Evolutionary conservation across 2,888 invertebrate species (phyloP).

Genomic region (Epinotia nisella): DNA sequence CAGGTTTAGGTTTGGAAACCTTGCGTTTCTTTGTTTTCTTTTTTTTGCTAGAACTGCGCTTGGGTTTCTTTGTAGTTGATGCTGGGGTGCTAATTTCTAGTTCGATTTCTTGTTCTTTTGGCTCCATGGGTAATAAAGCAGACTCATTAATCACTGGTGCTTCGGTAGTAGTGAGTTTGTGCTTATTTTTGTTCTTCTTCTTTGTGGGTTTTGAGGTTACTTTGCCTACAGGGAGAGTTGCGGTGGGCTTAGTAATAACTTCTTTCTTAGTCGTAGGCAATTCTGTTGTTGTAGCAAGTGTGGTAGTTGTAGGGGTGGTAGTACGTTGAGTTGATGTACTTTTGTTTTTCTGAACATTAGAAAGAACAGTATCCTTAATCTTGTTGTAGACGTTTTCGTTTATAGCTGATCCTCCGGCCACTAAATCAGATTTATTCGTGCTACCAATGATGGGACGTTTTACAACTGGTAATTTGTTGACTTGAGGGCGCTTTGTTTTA

Average conservation of each 20-base stretch:
- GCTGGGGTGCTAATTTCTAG: constrained; percentile 78
- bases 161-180: constrained; percentile 61
- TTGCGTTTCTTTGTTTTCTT: constrained; percentile 86
- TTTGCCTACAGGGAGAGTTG: constrained; percentile 55
- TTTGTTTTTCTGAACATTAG: constrained; percentile 82
- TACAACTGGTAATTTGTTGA: constrained; percentile 60
- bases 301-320: constrained; percentile 58
- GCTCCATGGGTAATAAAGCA: constrained; percentile 76
- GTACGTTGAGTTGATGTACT: constrained; percentile 60
- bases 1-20: constrained; percentile 75
- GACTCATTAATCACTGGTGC: constrained; percentile 68
- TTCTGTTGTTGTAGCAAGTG: constrained; percentile 60
- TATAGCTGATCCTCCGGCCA: constrained; percentile 78
- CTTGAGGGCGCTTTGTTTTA: constrained; percentile 71
- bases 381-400: constrained; percentile 84
- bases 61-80: constrained; percentile 79
- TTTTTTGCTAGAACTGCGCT: constrained; percentile 78
- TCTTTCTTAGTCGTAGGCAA: constrained; percentile 62
- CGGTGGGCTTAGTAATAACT: constrained; percentile 57
- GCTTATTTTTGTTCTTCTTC: constrained; percentile 76
- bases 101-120: constrained; percentile 80
- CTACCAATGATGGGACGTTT: constrained; percentile 77
- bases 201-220: constrained; percentile 69
- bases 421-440: constrained; percentile 77
- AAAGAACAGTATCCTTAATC: constrained; percentile 86